Evolutionary conservation across 53 echinoderm and acorn worm species (phyloP).

Genomic region (Mesocentrotus franciscanus): DNA sequence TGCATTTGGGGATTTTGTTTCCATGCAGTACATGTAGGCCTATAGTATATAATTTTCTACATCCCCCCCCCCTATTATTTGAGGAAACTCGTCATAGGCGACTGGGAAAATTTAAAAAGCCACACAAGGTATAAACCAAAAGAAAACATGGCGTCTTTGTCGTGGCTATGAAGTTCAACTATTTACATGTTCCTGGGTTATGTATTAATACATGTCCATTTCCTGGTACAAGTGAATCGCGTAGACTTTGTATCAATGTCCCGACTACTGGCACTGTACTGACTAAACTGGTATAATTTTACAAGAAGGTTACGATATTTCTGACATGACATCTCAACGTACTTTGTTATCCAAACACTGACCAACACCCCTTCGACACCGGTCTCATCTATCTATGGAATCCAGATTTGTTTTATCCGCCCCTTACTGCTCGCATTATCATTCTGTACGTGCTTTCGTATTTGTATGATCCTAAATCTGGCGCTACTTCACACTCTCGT

Average conservation of each 20-base stretch:
- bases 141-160: no score
- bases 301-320: not conserved
- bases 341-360: constrained; percentile 36
- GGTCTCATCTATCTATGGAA: not conserved
- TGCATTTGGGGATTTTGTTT: no score
- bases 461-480: constrained; percentile 10
- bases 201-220: not conserved
- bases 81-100: no score
- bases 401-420: not conserved
- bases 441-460: not conserved
- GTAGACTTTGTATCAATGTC: no score
- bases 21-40: no score
- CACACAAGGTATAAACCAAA: no score
- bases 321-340: not conserved
- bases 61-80: no score
- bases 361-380: constrained; percentile 5
- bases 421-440: constrained; percentile 27
- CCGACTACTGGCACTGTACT: not conserved
- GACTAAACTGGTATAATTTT: not conserved
- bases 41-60: no score
- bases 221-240: not conserved
- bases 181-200: not conserved
- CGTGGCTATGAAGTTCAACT: not conserved
- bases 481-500: constrained; percentile 18
- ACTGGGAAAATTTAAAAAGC: no score